Evolutionary conservation across 2,113 vertebrate genomes (phyloP).

Genomic region (Eublepharis macularius): DNA sequence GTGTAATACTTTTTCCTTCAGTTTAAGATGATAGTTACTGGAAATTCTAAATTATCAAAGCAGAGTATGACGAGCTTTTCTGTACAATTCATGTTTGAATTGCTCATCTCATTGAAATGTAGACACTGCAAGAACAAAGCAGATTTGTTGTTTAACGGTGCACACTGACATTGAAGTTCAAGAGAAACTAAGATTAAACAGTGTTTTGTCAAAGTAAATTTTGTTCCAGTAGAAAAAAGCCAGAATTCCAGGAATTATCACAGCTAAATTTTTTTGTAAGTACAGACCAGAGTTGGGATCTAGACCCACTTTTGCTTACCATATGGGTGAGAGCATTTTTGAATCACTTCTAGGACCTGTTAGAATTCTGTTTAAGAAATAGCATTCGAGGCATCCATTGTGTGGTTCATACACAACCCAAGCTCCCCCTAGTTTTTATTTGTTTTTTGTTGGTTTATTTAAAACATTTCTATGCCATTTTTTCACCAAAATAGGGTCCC

Average conservation of each 20-base stretch:
- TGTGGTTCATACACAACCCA: no score
- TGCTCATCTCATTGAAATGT: constrained; percentile 24
- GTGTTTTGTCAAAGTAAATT: background rate
- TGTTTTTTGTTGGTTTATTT: no score
- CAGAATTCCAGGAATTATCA: background rate
- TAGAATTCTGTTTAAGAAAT: no score
- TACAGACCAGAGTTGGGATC: background rate
- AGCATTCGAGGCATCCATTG: no score
- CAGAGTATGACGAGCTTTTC: constrained; percentile 6
- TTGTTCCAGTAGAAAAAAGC: background rate
- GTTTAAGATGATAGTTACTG: constrained; percentile 36
- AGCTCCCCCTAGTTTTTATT: no score
- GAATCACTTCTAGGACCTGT: no score
- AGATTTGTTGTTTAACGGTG: background rate
- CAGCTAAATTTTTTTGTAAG: no score
- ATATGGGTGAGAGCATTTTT: background rate
- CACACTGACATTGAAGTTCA: background rate
- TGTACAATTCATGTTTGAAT: constrained; percentile 25
- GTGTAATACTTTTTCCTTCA: constrained; percentile 17
- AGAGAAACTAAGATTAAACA: constrained; percentile 7
- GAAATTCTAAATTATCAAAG: constrained; percentile 27
- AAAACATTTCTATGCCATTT: no score
- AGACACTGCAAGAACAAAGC: background rate
- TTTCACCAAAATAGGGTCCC: no score
- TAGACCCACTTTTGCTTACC: background rate